phyloP scores from a whole-genome alignment of 1,140 invertebrate genomes.

The Drosophila ananassae region DNA sequence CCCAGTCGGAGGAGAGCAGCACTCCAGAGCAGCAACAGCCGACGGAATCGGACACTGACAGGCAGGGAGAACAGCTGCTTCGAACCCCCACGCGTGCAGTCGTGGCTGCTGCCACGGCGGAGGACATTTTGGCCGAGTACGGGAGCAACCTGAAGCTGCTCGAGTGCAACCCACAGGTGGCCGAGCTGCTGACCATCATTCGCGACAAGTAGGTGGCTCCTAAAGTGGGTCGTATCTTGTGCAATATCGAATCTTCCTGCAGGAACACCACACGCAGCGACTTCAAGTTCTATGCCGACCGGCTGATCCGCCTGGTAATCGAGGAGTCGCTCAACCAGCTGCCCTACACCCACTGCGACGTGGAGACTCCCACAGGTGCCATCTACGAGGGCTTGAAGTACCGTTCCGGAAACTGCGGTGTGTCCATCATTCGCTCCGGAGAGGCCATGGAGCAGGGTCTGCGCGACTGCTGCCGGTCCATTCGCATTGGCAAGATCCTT shows the following conservation, averaged over 20 bases:
- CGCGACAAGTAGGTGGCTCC: conserved; percentile 91
- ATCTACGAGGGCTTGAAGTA: conserved; percentile 96
- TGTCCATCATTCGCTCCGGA: conserved; percentile 97
- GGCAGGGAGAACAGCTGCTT: conserved; percentile 31
- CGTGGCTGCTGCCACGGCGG: conserved; percentile 49
- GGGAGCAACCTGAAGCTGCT: conserved; percentile 92
- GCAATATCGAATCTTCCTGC: conserved; percentile 28
- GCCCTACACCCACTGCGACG: conserved; percentile 94
- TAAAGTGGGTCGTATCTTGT: not conserved
- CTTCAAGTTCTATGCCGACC: conserved; percentile 99
- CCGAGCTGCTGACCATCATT: conserved; percentile 97
- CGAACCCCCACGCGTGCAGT: conserved; percentile 47
- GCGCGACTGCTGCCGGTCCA: conserved; percentile 98
- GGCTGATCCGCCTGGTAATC: conserved; percentile 96
- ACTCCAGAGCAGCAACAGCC: conserved; percentile 51
- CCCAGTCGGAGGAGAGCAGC: conserved; percentile 50
- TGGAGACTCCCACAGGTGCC: conserved; percentile 96
- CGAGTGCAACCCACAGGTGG: conserved; percentile 93
- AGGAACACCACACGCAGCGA: conserved; percentile 97
- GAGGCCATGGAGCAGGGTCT: conserved; percentile 99
- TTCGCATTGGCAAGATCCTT: conserved; percentile 98
- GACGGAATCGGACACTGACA: conserved; percentile 3
- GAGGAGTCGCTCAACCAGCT: conserved; percentile 99
- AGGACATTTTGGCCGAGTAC: conserved; percentile 86
- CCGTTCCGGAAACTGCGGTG: conserved; percentile 98